Evolutionary conservation across 2,888 invertebrate species (phyloP).

Genomic region (Dendrolimus houi): DNA sequence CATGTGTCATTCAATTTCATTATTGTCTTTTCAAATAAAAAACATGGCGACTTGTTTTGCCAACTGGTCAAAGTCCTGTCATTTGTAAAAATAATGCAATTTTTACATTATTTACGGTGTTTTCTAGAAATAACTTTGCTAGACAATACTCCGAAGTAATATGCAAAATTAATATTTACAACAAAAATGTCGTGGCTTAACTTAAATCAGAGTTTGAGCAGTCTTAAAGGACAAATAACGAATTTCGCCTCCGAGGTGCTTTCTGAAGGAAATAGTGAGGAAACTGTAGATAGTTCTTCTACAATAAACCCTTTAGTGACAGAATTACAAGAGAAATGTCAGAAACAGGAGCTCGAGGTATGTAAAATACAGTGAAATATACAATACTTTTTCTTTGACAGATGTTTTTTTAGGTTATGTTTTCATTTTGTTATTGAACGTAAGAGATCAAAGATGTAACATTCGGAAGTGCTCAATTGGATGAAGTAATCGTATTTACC

Average conservation of each 20-base stretch:
- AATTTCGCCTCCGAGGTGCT: conserved; percentile 93
- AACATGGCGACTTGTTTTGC: conserved; percentile 60
- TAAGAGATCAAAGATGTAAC: not conserved
- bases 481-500: not conserved
- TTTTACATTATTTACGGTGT: conserved; percentile 59
- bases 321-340: conserved; percentile 75
- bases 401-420: conserved; percentile 57
- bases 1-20: too few species aligned
- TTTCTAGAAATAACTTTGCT: conserved; percentile 28
- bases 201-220: conserved; percentile 79
- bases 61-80: conserved; percentile 71
- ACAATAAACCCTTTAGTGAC: conserved; percentile 40
- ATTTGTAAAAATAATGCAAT: conserved; percentile 63
- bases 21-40: conserved; percentile 7
- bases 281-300: conserved; percentile 29
- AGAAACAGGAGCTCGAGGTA: conserved; percentile 79
- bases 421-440: conserved; percentile 32
- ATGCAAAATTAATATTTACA: conserved; percentile 32
- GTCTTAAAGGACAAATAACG: conserved; percentile 90
- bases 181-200: conserved; percentile 82
- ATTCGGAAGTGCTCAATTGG: not conserved
- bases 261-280: conserved; percentile 81
- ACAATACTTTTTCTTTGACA: conserved; percentile 32
- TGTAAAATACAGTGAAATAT: conserved; percentile 25
- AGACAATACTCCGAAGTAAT: conserved; percentile 35